phyloP scores from a whole-genome alignment of 1,140 invertebrate genomes.

The Nautilus pompilius region DNA sequence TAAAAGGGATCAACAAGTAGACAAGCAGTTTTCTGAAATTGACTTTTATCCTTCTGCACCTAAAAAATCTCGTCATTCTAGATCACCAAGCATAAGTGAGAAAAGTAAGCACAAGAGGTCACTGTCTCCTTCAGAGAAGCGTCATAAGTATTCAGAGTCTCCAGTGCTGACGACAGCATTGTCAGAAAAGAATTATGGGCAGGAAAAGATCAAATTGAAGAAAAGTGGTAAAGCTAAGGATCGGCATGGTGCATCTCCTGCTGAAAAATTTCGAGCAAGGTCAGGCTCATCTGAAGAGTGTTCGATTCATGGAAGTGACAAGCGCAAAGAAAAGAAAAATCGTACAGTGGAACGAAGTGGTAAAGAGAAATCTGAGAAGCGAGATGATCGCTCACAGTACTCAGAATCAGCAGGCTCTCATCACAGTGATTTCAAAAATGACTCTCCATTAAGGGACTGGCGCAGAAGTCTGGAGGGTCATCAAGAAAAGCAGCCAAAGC shows the following conservation, averaged over 20 bases:
- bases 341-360: background rate
- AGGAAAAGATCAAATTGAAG: background rate
- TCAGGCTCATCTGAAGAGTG: background rate
- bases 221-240: background rate
- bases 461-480: too few species aligned
- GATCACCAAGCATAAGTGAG: background rate
- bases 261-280: background rate
- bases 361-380: background rate
- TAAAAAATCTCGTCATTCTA: background rate
- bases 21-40: too few species aligned
- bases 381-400: background rate
- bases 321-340: background rate
- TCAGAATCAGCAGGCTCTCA: background rate
- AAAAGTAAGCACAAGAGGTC: background rate
- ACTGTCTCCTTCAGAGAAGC: background rate
- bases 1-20: too few species aligned
- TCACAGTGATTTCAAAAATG: background rate
- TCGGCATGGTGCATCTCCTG: background rate
- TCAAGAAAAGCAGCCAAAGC: too few species aligned
- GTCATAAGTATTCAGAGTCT: background rate
- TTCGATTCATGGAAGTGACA: background rate
- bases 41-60: background rate
- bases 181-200: background rate
- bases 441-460: background rate
- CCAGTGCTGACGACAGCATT: background rate